phyloP scores from a whole-genome alignment of 1,140 invertebrate genomes.

The Euborellia annulipes region DNA sequence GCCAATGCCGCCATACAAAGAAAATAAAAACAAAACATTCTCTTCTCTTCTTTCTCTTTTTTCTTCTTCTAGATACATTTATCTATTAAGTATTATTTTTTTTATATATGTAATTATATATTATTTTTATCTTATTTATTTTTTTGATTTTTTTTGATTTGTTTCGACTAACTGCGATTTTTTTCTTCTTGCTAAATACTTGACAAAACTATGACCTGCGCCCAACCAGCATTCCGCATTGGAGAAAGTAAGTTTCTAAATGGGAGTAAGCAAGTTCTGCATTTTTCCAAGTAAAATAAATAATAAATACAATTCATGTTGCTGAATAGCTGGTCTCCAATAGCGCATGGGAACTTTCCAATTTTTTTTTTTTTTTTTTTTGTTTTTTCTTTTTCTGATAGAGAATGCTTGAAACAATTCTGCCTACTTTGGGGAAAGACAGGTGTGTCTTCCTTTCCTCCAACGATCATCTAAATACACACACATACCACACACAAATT shows the following conservation, averaged over 20 bases:
- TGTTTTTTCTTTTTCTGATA: constrained; percentile 6
- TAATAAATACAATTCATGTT: no score
- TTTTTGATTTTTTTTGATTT: constrained; percentile 1
- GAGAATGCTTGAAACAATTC: no score
- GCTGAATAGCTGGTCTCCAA: no score
- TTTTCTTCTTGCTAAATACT: constrained; percentile 35
- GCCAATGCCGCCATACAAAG: no score
- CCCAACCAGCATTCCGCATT: constrained; percentile 35
- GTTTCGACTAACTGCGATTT: constrained; percentile 29
- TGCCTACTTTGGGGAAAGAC: no score
- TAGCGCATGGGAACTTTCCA: no score
- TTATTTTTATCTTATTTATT: not conserved
- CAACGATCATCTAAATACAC: no score
- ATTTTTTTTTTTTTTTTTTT: not conserved
- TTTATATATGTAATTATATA: not conserved
- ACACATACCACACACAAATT: no score
- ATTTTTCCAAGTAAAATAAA: no score
- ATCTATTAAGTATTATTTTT: not conserved
- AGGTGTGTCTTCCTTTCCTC: no score
- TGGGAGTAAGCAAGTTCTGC: constrained; percentile 21
- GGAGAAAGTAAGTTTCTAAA: constrained; percentile 37
- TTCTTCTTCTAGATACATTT: not conserved
- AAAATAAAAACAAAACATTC: no score
- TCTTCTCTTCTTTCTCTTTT: no score
- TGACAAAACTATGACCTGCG: constrained; percentile 34